phyloP scores from a whole-genome alignment of 2,113 vertebrate genomes.

The Cathartes aura region DNA sequence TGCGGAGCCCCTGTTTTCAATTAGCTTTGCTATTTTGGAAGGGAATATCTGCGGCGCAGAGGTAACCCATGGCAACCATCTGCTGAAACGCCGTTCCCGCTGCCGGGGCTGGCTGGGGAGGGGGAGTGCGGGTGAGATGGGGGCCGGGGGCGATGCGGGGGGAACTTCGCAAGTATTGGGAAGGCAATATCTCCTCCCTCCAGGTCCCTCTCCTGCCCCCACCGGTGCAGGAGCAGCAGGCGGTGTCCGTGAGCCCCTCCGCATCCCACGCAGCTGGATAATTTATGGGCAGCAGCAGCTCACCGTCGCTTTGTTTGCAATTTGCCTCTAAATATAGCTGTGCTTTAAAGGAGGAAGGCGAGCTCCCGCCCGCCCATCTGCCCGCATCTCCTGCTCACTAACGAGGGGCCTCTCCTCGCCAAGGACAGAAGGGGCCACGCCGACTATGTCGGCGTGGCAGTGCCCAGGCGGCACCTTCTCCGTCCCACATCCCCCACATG shows the following conservation, averaged over 20 bases:
- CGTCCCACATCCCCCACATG: rapidly evolving
- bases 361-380: not conserved
- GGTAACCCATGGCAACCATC: conserved; percentile 84
- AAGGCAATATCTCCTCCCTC: not conserved
- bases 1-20: conserved; percentile 60
- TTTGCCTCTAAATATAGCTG: conserved; percentile 58
- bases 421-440: rapidly evolving
- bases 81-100: conserved; percentile 53
- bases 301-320: conserved; percentile 15
- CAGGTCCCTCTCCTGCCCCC: not conserved
- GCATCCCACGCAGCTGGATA: conserved; percentile 16
- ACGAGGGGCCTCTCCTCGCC: not conserved
- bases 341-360: not conserved
- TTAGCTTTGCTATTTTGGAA: conserved; percentile 76
- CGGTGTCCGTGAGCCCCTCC: not conserved
- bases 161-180: not conserved
- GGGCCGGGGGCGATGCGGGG: not conserved
- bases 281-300: conserved; percentile 49
- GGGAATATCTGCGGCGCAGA: conserved; percentile 57
- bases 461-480: not conserved
- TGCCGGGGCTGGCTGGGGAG: conserved; percentile 57
- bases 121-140: not conserved
- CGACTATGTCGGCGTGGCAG: rapidly evolving
- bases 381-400: rapidly evolving
- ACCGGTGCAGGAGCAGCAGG: not conserved